These are phyloP conservation scores for Tapera naevia DNA, from an alignment of 2,797 vertebrate species.

Conservation along the genomic window DNA sequence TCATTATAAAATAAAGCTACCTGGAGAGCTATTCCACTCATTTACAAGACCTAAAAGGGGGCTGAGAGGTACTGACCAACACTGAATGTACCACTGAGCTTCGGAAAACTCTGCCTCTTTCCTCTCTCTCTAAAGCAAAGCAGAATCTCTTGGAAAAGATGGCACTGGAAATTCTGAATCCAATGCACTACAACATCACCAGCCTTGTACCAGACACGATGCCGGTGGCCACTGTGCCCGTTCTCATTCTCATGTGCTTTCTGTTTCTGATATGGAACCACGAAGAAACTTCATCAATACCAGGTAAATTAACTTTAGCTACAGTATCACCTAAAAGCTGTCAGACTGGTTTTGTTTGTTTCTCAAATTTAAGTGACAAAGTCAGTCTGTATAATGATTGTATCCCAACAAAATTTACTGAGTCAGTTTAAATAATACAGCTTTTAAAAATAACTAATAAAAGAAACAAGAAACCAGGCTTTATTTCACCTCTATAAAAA, in stretches of 20 bases:
- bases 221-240: conserved; percentile 64
- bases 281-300: conserved; percentile 76
- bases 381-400: not conserved
- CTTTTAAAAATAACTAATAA: not conserved
- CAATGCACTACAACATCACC: conserved; percentile 61
- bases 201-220: conserved; percentile 30
- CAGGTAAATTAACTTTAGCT: conserved; percentile 78
- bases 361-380: not conserved
- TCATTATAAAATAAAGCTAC: conserved; percentile 76
- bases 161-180: conserved; percentile 73
- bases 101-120: not conserved
- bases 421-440: not conserved
- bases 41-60: not conserved
- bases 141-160: not conserved
- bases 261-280: conserved; percentile 78
- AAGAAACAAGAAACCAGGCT: not conserved
- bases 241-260: conserved; percentile 82
- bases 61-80: not conserved
- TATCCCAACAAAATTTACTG: not conserved
- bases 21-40: not conserved
- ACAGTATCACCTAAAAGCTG: not conserved
- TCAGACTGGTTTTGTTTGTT: not conserved
- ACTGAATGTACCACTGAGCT: not conserved
- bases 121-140: not conserved
- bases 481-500: not conserved